These are phyloP conservation scores for Triops cancriformis DNA, from an alignment of 1,140 invertebrate genomes.

Conservation along the genomic window DNA sequence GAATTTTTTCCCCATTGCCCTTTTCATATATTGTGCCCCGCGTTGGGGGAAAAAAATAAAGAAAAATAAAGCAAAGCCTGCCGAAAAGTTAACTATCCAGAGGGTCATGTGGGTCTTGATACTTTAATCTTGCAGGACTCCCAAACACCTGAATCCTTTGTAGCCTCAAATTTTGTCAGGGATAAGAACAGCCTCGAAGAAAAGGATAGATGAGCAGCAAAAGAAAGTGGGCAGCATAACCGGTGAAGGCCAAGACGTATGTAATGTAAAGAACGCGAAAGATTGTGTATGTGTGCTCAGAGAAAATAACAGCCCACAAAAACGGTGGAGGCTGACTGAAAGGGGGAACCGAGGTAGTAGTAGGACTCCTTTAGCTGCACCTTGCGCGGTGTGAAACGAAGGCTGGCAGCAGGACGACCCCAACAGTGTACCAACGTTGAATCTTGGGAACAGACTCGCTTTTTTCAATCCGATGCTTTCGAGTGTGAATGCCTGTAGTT, in stretches of 20 bases:
- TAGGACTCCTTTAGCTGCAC: not conserved
- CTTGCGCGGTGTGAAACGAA: not conserved
- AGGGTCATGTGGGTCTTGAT: not conserved
- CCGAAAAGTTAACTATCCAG: not conserved
- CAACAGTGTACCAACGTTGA: slow-evolving; percentile 10
- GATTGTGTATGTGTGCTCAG: slow-evolving; percentile 23
- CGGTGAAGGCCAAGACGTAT: slow-evolving; percentile 15
- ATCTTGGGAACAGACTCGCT: not conserved
- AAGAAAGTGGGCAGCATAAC: slow-evolving; percentile 27
- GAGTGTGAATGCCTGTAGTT: not conserved
- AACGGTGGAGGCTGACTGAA: slow-evolving; percentile 3
- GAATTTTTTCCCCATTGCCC: not conserved
- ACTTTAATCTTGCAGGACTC: not conserved
- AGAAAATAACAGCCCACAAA: not conserved
- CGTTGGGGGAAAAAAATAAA: too few species aligned
- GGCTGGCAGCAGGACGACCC: not conserved
- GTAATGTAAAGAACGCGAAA: slow-evolving; percentile 8
- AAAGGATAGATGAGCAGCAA: slow-evolving; percentile 14
- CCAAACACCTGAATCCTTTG: not conserved
- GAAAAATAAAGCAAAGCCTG: not conserved
- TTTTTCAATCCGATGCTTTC: not conserved
- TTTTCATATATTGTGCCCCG: not conserved
- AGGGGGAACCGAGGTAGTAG: not conserved
- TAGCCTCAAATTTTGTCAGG: not conserved
- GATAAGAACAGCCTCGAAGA: slow-evolving; percentile 20